phyloP scores from a whole-genome alignment of 2,113 vertebrate genomes.

The Atlantisia rogersi region DNA sequence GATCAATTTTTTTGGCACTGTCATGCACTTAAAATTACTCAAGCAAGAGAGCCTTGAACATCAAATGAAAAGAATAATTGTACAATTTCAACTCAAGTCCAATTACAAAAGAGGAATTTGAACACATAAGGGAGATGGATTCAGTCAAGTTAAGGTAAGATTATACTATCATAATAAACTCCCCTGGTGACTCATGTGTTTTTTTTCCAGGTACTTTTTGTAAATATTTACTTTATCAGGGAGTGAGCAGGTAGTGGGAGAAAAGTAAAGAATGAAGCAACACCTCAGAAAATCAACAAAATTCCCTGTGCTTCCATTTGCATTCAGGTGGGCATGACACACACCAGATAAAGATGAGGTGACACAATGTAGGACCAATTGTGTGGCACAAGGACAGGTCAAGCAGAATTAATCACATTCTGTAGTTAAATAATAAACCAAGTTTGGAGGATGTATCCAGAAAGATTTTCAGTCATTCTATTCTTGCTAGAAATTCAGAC shows the following conservation, averaged over 20 bases:
- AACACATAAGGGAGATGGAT: not conserved
- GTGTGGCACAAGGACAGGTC: not conserved
- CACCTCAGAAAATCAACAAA: conserved; percentile 1
- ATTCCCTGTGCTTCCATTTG: not conserved
- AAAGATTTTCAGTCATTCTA: not conserved
- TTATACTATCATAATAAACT: not conserved
- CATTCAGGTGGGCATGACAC: not conserved
- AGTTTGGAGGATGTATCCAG: not conserved
- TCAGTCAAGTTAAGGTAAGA: not conserved
- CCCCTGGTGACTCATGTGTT: not conserved
- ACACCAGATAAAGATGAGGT: not conserved
- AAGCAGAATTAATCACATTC: not conserved
- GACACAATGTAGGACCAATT: not conserved
- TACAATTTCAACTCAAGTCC: not conserved
- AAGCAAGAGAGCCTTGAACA: not conserved
- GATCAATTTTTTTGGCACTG: not conserved
- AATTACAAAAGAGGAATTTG: not conserved
- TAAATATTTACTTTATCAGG: conserved; percentile 3
- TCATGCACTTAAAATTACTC: not conserved
- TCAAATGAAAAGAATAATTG: not conserved
- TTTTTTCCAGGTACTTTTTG: not conserved
- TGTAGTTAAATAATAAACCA: not conserved
- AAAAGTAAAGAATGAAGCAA: conserved; percentile 6
- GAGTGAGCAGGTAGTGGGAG: not conserved
- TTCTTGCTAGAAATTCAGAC: not conserved